A percentile compares a stretch with the other conserved stretches of the same genome.
These are phyloP conservation scores for Antheraea pernyi DNA, from an alignment of 1,140 invertebrate genomes.

Conservation along the genomic window DNA sequence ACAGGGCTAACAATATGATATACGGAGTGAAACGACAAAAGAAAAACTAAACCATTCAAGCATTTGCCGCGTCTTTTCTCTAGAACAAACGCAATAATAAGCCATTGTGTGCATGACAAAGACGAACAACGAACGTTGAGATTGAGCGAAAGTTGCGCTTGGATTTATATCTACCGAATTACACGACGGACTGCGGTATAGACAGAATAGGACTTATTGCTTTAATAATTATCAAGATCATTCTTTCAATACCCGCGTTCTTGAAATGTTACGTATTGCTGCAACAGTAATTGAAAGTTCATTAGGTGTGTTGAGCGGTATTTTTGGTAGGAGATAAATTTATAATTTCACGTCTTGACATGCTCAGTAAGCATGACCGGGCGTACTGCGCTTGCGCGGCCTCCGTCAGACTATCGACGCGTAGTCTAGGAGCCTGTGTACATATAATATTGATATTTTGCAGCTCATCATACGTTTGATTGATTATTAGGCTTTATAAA, in stretches of 20 bases:
- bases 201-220: neutral
- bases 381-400: too few species aligned
- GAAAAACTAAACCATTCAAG: conserved; percentile 1
- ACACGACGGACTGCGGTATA: neutral
- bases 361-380: too few species aligned
- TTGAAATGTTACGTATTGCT: too few species aligned
- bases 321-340: too few species aligned
- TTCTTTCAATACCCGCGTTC: neutral
- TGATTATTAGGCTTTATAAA: too few species aligned
- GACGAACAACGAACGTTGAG: conserved; percentile 7
- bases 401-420: too few species aligned
- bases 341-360: too few species aligned
- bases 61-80: neutral
- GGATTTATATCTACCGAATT: conserved; percentile 4
- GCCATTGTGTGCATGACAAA: conserved; percentile 13
- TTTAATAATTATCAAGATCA: neutral
- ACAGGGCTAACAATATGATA: neutral
- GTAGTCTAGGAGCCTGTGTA: too few species aligned
- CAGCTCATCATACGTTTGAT: too few species aligned
- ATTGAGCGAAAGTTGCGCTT: conserved; percentile 4
- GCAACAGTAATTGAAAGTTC: too few species aligned
- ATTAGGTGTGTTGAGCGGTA: too few species aligned
- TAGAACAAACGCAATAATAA: conserved; percentile 16
- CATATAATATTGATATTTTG: too few species aligned
- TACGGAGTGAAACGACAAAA: neutral